Percentiles rank a stretch among this genome's conserved stretches.
These are phyloP conservation scores for Leptopilina myrica DNA, from an alignment of 2,888 invertebrate genomes.

Conservation along the genomic window DNA sequence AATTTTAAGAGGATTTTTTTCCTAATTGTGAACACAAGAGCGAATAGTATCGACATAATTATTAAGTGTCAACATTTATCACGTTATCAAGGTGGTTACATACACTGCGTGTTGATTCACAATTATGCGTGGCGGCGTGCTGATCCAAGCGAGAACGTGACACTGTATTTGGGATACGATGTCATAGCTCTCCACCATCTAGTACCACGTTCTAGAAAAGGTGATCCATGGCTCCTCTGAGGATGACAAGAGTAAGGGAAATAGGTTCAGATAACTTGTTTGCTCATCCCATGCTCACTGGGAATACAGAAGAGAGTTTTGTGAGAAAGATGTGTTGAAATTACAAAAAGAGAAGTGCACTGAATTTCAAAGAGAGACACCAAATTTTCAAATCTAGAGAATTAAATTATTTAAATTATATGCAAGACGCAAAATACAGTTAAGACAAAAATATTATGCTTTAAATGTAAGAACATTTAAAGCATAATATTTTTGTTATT, in stretches of 20 bases:
- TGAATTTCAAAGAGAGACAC: conserved; percentile 8
- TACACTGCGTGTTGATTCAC: conserved; percentile 74
- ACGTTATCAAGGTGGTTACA: conserved; percentile 73
- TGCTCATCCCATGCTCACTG: conserved; percentile 65
- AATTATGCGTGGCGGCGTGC: conserved; percentile 75
- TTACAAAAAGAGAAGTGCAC: conserved; percentile 60
- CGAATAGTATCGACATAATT: conserved; percentile 26
- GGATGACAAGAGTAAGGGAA: conserved; percentile 73
- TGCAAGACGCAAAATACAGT: neutral
- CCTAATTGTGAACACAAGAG: neutral
- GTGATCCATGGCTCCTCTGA: conserved; percentile 76
- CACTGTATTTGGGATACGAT: conserved; percentile 46
- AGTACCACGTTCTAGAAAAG: conserved; percentile 64
- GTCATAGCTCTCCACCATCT: conserved; percentile 59
- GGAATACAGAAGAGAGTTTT: conserved; percentile 50
- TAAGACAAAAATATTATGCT: too few species aligned
- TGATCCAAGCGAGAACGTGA: conserved; percentile 57
- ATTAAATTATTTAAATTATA: conserved; percentile 9
- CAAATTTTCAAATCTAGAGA: conserved; percentile 13
- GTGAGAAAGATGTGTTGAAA: conserved; percentile 61
- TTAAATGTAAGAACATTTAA: too few species aligned
- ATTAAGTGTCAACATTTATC: conserved; percentile 65
- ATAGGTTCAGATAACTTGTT: conserved; percentile 76
- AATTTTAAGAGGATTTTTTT: neutral
- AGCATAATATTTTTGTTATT: neutral